Evolutionary conservation across 1,140 invertebrate species (phyloP).

Genomic region (Mya arenaria): DNA sequence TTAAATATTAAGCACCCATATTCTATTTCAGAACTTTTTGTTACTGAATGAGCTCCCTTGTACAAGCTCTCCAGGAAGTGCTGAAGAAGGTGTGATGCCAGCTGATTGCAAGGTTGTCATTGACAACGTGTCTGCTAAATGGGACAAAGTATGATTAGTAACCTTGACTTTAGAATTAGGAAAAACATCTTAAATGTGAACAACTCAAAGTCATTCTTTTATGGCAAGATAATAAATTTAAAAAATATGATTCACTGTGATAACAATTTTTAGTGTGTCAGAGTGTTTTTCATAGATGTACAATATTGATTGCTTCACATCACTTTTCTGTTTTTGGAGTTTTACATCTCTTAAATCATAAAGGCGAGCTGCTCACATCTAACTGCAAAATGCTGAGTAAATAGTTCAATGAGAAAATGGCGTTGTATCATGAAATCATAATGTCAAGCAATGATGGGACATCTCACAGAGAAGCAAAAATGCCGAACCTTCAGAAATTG

Average conservation of each 20-base stretch:
- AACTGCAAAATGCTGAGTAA: too few relatives aligned
- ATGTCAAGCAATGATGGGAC: too few relatives aligned
- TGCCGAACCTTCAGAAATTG: too few relatives aligned
- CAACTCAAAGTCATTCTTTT: not conserved
- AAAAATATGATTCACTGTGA: not conserved
- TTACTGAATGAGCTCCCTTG: conserved; percentile 75
- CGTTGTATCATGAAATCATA: too few relatives aligned
- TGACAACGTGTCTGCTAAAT: conserved; percentile 76
- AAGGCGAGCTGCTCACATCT: too few relatives aligned
- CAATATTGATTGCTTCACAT: not conserved
- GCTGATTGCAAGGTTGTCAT: conserved; percentile 75
- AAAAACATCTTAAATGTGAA: too few relatives aligned
- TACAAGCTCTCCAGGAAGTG: conserved; percentile 19
- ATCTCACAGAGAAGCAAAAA: too few relatives aligned
- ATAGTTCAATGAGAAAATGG: too few relatives aligned
- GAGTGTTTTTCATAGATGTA: not conserved
- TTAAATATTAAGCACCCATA: not conserved
- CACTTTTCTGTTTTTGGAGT: not conserved
- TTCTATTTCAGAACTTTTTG: conserved; percentile 76
- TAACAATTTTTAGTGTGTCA: not conserved
- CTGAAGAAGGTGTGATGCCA: conserved; percentile 12
- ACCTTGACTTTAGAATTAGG: not conserved
- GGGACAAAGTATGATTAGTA: conserved; percentile 69
- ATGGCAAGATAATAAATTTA: not conserved
- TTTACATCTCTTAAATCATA: too few relatives aligned